phyloP scores from a whole-genome alignment of 2,888 invertebrate genomes.

The Pyrocoelia pectoralis region DNA sequence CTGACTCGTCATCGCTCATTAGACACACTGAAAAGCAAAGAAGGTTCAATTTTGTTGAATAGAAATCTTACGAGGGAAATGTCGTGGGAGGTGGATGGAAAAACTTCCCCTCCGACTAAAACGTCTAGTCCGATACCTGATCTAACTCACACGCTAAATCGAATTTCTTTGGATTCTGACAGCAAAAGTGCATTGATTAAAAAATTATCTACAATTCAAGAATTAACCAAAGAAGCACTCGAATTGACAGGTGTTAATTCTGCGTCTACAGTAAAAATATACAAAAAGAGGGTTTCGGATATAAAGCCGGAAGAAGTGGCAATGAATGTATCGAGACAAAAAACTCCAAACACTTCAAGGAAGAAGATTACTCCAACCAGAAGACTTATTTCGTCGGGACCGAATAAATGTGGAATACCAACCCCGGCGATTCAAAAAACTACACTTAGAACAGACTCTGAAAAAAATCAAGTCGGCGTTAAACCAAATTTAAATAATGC shows the following conservation, averaged over 20 bases:
- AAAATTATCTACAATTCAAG: not conserved
- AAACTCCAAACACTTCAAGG: not conserved
- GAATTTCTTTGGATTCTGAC: constrained; percentile 3
- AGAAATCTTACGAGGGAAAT: not conserved
- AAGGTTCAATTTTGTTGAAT: not conserved
- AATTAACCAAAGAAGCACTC: not conserved
- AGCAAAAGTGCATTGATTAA: not conserved
- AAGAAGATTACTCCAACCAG: constrained; percentile 14
- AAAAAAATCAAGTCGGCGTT: too few species aligned
- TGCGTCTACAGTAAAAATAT: not conserved
- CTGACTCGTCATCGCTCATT: constrained; percentile 16
- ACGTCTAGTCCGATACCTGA: constrained; percentile 14
- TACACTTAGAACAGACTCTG: too few species aligned
- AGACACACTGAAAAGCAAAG: constrained; percentile 9
- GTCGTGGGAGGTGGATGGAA: constrained; percentile 18
- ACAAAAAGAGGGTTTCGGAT: constrained; percentile 10
- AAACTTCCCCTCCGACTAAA: constrained; percentile 9
- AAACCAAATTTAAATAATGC: too few species aligned
- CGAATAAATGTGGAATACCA: not conserved
- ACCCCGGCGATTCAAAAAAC: not conserved
- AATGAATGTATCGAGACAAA: not conserved
- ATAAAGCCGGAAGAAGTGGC: constrained; percentile 2
- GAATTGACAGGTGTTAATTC: not conserved
- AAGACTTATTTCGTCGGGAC: not conserved
- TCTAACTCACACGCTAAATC: constrained; percentile 6